Conservation (phyloP, 2,113 vertebrate genomes). For the Callopanchax toddi region DNA sequence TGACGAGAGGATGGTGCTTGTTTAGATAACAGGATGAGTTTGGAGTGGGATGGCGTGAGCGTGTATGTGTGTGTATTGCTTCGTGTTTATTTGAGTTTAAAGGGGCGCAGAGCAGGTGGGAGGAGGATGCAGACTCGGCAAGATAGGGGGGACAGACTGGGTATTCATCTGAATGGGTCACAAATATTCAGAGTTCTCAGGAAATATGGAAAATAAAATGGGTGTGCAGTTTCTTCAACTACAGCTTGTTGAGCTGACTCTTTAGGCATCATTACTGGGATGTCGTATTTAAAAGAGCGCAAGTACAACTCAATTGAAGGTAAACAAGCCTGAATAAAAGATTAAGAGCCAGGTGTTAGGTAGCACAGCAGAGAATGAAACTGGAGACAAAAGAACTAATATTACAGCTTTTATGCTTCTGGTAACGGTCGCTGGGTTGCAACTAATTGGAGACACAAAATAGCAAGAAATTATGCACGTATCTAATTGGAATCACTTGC, state of each 20-base stretch:
- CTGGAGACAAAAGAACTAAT: too few relatives aligned
- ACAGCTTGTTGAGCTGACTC: neutral
- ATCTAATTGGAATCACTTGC: too few relatives aligned
- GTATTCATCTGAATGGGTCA: neutral
- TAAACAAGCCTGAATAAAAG: neutral
- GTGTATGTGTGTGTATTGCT: conserved; percentile 7
- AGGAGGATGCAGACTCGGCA: conserved; percentile 60
- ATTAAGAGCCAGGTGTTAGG: neutral
- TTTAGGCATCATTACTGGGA: neutral
- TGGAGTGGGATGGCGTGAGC: conserved; percentile 58
- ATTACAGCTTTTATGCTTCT: too few relatives aligned
- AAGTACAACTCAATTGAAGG: neutral
- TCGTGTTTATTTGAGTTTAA: conserved; percentile 18
- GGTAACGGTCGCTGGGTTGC: too few relatives aligned
- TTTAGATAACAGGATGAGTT: conserved; percentile 78
- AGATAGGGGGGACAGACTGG: conserved; percentile 31
- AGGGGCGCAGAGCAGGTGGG: conserved; percentile 59
- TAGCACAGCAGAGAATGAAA: neutral
- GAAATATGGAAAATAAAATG: neutral
- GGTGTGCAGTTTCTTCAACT: neutral
- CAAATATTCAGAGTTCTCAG: neutral
- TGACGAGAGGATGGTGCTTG: conserved; percentile 64
- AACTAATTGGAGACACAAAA: too few relatives aligned
- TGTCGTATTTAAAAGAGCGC: neutral
- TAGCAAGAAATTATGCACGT: too few relatives aligned